phyloP scores from a whole-genome alignment of 2,888 invertebrate genomes.

The Tinea trinotella region DNA sequence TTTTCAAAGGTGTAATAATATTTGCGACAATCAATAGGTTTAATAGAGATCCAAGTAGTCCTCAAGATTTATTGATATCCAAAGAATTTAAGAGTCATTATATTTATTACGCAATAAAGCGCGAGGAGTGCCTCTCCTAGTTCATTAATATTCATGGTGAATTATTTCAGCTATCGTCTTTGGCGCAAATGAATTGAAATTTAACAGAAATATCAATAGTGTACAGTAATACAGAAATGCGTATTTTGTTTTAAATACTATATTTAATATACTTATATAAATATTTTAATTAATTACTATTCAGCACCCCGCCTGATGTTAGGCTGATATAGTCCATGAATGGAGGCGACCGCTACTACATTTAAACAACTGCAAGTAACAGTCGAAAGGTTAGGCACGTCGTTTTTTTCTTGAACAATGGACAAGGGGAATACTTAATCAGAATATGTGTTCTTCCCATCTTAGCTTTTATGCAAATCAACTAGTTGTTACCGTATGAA shows the following conservation, averaged over 20 bases:
- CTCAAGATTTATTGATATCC: conserved; percentile 40
- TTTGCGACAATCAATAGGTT: background rate
- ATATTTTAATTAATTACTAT: too few species aligned
- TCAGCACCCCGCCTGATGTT: too few species aligned
- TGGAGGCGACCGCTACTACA: too few species aligned
- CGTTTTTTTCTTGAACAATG: too few species aligned
- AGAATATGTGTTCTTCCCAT: too few species aligned
- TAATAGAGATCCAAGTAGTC: conserved; percentile 24
- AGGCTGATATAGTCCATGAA: too few species aligned
- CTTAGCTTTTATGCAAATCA: conserved; percentile 5
- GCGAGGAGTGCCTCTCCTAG: conserved; percentile 47
- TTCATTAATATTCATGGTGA: conserved; percentile 64
- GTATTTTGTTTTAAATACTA: too few species aligned
- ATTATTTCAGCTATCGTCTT: conserved; percentile 60
- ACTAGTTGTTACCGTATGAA: background rate
- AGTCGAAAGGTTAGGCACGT: too few species aligned
- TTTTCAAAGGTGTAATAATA: background rate
- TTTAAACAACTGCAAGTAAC: too few species aligned
- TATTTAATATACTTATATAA: too few species aligned
- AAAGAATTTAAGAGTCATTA: conserved; percentile 40
- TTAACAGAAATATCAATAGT: background rate
- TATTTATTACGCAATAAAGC: conserved; percentile 52
- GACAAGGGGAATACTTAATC: too few species aligned
- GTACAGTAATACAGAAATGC: background rate
- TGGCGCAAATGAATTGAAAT: conserved; percentile 46